phyloP scores from a whole-genome alignment of 1,140 invertebrate species.

The Thalassaphorura encarpata region DNA sequence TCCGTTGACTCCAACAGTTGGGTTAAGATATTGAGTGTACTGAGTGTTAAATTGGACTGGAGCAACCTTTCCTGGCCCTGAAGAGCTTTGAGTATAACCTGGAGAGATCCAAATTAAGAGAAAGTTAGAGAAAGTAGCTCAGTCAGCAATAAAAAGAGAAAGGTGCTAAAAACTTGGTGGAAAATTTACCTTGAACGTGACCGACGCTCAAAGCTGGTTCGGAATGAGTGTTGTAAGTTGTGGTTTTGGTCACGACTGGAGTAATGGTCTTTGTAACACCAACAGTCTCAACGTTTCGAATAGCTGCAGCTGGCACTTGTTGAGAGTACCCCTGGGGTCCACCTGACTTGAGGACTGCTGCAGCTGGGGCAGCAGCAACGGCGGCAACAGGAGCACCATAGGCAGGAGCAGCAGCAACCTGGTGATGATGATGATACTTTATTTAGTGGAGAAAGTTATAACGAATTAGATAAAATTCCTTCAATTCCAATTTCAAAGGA shows the following conservation, averaged over 20 bases:
- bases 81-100: constrained; percentile 25
- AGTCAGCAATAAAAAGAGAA: background rate
- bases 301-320: constrained; percentile 28
- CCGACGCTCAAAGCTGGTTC: constrained; percentile 29
- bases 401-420: no score
- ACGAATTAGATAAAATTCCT: no score
- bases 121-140: background rate
- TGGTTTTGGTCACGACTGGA: constrained; percentile 31
- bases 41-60: constrained; percentile 29
- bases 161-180: background rate
- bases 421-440: no score
- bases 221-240: constrained; percentile 24
- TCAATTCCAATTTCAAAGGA: no score
- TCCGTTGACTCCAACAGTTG: constrained; percentile 29
- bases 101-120: background rate
- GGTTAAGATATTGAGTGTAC: constrained; percentile 25
- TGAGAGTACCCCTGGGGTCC: constrained; percentile 18
- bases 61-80: constrained; percentile 22
- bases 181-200: constrained; percentile 24
- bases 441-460: no score
- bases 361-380: background rate
- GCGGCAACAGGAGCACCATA: no score
- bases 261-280: constrained; percentile 33
- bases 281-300: constrained; percentile 29
- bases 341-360: background rate